Conservation (phyloP, 2,888 invertebrate species). For the Hetaerina titia region DNA sequence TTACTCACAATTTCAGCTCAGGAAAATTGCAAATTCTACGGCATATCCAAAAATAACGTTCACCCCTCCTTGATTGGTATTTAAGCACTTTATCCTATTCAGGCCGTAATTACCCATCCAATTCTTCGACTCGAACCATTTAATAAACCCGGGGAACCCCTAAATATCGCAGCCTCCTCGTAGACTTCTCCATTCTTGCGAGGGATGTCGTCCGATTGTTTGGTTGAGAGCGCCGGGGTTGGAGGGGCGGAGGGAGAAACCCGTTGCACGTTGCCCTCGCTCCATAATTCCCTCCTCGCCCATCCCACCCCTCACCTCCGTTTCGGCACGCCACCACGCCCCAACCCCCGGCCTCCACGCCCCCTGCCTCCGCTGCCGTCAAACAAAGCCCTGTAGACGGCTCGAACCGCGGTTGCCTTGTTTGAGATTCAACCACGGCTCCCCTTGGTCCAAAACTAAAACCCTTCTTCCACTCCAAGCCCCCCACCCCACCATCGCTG, state of each 20-base stretch:
- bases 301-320: neutral
- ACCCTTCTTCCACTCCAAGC: neutral
- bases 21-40: too few relatives aligned
- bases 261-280: neutral
- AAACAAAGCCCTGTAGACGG: constrained; percentile 34
- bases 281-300: neutral
- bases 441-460: neutral
- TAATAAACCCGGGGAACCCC: neutral
- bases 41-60: neutral
- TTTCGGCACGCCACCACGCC: neutral
- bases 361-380: neutral
- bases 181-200: neutral
- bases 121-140: neutral
- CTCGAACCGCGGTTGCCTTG: constrained; percentile 33
- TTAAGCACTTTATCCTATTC: neutral
- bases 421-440: constrained; percentile 18
- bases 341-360: neutral
- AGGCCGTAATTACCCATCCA: neutral
- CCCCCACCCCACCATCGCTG: neutral
- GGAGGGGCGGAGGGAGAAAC: neutral
- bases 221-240: neutral
- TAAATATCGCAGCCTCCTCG: neutral
- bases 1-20: too few relatives aligned
- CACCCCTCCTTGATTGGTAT: neutral
- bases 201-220: neutral